A percentile compares a stretch with the other conserved stretches of the same genome.
Evolutionary conservation across 2,113 vertebrate species (phyloP).

Genomic region (Muscicapa adusta): DNA sequence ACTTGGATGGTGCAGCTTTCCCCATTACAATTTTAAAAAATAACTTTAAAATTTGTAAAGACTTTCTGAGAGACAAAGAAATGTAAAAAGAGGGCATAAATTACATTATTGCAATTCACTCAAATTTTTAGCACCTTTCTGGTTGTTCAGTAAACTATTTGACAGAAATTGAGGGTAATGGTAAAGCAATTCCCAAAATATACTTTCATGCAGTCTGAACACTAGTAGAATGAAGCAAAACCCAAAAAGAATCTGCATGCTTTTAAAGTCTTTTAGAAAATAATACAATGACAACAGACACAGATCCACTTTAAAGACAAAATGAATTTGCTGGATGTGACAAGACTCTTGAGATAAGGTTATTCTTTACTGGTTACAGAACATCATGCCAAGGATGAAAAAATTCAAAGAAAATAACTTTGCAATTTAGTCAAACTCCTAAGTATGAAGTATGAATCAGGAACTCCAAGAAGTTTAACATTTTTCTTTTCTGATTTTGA

Average conservation of each 20-base stretch:
- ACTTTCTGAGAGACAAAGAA: background rate
- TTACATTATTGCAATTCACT: background rate
- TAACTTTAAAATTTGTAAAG: background rate
- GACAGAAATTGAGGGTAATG: background rate
- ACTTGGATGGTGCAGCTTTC: background rate
- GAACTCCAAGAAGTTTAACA: background rate
- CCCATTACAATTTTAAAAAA: background rate
- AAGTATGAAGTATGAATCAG: background rate
- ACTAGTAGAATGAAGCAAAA: background rate
- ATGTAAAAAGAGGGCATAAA: background rate
- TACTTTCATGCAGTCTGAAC: background rate
- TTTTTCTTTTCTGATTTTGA: background rate
- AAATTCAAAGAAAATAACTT: background rate
- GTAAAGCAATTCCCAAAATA: background rate
- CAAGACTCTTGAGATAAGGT: background rate
- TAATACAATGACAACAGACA: background rate
- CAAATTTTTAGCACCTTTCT: background rate
- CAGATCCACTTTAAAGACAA: background rate
- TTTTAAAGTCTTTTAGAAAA: background rate
- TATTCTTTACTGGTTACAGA: background rate
- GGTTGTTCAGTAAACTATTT: background rate
- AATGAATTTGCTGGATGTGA: background rate
- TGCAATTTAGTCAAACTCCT: background rate
- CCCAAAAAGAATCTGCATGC: background rate
- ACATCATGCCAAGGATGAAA: background rate